Evolutionary conservation across 2,113 vertebrate species (phyloP).

Genomic region (Syngnathoides biaculeatus): DNA sequence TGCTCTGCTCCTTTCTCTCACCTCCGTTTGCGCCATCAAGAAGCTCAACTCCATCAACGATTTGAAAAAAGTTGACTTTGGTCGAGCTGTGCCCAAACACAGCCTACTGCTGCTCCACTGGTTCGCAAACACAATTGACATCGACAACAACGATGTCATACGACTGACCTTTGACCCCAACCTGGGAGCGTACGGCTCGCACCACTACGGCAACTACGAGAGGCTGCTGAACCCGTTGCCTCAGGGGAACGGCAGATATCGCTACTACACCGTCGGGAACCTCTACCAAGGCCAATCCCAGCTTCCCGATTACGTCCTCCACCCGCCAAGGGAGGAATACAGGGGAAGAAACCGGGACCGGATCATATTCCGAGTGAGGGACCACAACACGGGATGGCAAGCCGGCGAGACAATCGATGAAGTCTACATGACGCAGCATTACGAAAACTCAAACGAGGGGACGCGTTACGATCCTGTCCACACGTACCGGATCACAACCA

Average conservation of each 20-base stretch:
- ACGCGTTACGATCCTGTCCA: constrained; percentile 43
- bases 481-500: constrained; percentile 45
- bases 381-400: not conserved
- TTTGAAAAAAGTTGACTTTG: constrained; percentile 44
- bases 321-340: not conserved
- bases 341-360: constrained; percentile 44
- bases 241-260: not conserved
- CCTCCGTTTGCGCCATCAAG: constrained; percentile 22
- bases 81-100: constrained; percentile 38
- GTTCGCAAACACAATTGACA: constrained; percentile 49
- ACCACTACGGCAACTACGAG: constrained; percentile 55
- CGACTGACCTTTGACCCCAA: constrained; percentile 45
- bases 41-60: constrained; percentile 35
- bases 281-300: not conserved
- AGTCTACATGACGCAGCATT: constrained; percentile 63
- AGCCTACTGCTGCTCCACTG: constrained; percentile 58
- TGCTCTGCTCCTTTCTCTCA: constrained; percentile 22
- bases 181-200: constrained; percentile 43
- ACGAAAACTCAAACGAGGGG: constrained; percentile 3
- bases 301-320: constrained; percentile 44
- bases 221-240: constrained; percentile 18
- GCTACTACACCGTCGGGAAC: constrained; percentile 56
- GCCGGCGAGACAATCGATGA: constrained; percentile 16
- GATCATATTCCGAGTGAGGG: constrained; percentile 48
- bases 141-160: constrained; percentile 33